These are phyloP conservation scores for Meandrina meandrites DNA, from an alignment of 92 coral and sea anemone genomes.

Conservation along the genomic window DNA sequence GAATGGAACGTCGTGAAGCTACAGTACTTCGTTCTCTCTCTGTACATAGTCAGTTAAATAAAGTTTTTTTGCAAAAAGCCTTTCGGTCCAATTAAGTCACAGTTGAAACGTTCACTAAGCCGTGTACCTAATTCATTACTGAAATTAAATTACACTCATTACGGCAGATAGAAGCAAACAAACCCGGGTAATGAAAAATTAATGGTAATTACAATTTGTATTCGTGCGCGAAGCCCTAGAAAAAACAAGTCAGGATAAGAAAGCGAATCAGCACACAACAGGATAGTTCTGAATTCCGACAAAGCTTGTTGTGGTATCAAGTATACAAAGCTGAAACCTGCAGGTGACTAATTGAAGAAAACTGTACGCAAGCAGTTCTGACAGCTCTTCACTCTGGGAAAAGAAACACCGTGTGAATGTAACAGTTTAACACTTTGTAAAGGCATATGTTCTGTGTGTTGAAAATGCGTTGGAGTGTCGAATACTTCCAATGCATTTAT, in stretches of 20 bases:
- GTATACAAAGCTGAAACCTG: background rate
- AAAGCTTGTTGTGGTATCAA: background rate
- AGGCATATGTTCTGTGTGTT: background rate
- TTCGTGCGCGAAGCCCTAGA: background rate
- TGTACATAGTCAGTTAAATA: background rate
- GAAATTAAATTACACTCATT: background rate
- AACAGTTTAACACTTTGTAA: background rate
- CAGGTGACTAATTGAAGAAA: background rate
- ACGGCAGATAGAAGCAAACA: background rate
- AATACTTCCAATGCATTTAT: background rate
- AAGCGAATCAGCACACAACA: background rate
- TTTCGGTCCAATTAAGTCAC: too few relatives aligned
- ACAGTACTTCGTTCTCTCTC: too few relatives aligned
- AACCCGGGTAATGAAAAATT: background rate
- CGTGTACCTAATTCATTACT: background rate
- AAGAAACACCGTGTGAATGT: background rate
- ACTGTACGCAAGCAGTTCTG: background rate
- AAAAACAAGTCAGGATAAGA: too few relatives aligned
- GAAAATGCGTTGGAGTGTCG: background rate
- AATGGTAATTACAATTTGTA: background rate
- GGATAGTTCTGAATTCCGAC: background rate
- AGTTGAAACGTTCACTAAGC: background rate
- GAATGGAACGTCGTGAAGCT: too few relatives aligned
- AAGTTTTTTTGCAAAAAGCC: background rate
- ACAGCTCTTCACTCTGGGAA: background rate